Conservation (phyloP, 2,888 invertebrate species). For the Amphipyra berbera region DNA sequence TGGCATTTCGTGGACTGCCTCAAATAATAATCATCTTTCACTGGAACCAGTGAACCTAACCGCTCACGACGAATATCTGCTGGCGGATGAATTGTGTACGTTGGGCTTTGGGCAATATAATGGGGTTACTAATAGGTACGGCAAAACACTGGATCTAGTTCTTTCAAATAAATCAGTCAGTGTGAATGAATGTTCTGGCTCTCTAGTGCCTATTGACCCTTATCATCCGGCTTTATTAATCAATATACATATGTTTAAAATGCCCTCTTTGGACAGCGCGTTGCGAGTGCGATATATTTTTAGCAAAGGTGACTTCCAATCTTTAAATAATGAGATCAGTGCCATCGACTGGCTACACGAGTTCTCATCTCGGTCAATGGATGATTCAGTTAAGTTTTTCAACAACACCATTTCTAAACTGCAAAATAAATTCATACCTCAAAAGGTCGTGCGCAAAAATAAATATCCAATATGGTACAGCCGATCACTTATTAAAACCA, state of each 20-base stretch:
- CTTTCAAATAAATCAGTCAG: neutral
- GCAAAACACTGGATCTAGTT: conserved; percentile 19
- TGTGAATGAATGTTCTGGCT: neutral
- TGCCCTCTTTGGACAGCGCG: neutral
- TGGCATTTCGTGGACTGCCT: conserved; percentile 3
- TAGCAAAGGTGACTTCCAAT: conserved; percentile 17
- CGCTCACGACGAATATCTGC: conserved; percentile 1
- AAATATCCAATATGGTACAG: conserved; percentile 24
- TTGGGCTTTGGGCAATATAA: conserved; percentile 21
- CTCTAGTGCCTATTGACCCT: conserved; percentile 15
- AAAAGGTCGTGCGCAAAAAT: neutral
- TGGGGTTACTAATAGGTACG: conserved; percentile 5
- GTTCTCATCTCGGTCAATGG: conserved; percentile 3
- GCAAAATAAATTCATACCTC: conserved; percentile 13
- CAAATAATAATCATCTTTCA: neutral
- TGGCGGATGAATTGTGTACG: conserved; percentile 6
- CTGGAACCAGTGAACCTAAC: neutral
- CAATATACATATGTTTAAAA: neutral
- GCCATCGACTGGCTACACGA: neutral
- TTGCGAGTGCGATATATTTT: neutral
- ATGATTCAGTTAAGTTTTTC: conserved; percentile 20
- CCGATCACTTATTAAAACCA: conserved; percentile 5
- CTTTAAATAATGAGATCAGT: neutral
- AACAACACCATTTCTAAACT: neutral
- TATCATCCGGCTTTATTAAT: conserved; percentile 14